These are phyloP conservation scores for Incurvaria masculella DNA, from an alignment of 2,888 invertebrate species.

Conservation along the genomic window DNA sequence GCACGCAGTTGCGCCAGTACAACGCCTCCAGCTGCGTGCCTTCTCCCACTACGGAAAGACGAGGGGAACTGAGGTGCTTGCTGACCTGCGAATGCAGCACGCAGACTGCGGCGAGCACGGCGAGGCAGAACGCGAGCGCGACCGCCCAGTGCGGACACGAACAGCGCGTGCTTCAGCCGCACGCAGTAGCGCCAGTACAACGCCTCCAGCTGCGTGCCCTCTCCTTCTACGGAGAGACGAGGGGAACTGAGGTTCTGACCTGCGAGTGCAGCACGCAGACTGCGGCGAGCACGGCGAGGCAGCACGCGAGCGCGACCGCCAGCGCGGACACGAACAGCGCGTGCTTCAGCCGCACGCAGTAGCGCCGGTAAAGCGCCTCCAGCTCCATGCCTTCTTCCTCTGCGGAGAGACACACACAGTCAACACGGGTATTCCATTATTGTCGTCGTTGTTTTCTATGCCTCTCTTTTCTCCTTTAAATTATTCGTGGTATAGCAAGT, in stretches of 20 bases:
- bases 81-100: not conserved
- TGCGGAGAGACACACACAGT: too few relatives aligned
- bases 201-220: conserved; percentile 64
- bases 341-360: conserved; percentile 66
- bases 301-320: conserved; percentile 61
- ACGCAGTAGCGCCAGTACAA: conserved; percentile 70
- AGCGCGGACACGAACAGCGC: conserved; percentile 73
- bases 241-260: conserved; percentile 59
- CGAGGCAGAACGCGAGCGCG: conserved; percentile 14
- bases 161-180: conserved; percentile 70
- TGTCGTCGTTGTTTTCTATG: too few relatives aligned
- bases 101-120: not conserved
- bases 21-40: too few relatives aligned
- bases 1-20: too few relatives aligned
- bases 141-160: conserved; percentile 66
- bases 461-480: too few relatives aligned
- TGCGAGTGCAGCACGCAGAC: conserved; percentile 56
- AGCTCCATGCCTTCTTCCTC: too few relatives aligned
- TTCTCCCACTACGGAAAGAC: too few relatives aligned
- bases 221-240: conserved; percentile 57
- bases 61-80: too few relatives aligned
- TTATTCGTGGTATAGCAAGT: too few relatives aligned
- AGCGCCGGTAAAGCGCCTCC: too few relatives aligned
- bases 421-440: too few relatives aligned
- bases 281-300: conserved; percentile 58